phyloP scores from a whole-genome alignment of 2,113 vertebrate genomes.

The Aptenodytes forsteri region DNA sequence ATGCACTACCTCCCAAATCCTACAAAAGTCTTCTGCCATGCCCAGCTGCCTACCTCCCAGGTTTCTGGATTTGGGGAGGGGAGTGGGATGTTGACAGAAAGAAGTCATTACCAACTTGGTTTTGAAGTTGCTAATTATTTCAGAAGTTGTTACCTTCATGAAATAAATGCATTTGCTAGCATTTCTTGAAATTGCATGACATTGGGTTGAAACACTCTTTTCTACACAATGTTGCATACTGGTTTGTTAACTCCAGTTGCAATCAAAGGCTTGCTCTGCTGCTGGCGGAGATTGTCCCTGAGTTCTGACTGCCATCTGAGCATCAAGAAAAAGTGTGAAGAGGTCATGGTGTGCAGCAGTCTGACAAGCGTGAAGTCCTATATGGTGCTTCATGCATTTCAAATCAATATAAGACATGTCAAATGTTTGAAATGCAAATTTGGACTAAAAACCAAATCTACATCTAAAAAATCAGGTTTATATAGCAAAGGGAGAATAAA shows the following conservation, averaged over 20 bases:
- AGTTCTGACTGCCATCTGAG: background rate
- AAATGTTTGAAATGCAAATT: background rate
- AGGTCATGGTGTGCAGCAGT: too few relatives aligned
- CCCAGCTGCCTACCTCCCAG: background rate
- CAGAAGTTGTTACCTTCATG: background rate
- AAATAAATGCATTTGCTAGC: background rate
- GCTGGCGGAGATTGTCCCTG: background rate
- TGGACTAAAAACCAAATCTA: background rate
- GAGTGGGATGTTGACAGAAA: background rate
- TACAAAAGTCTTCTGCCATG: background rate
- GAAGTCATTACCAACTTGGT: background rate
- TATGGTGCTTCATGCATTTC: background rate
- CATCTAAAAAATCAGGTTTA: background rate
- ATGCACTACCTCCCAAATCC: background rate
- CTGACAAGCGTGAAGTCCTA: background rate
- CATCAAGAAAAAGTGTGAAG: background rate
- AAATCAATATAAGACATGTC: background rate
- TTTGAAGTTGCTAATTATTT: background rate
- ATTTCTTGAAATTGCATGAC: background rate
- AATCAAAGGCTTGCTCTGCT: background rate
- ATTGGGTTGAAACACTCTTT: background rate
- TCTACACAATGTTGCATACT: background rate
- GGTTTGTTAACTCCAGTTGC: background rate
- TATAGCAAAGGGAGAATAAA: background rate
- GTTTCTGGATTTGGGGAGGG: background rate